Evolutionary conservation across 2,888 invertebrate species (phyloP), one percentile per base, ranked within the genome.

Genomic region (Zhuqinia jingwanae): DNA sequence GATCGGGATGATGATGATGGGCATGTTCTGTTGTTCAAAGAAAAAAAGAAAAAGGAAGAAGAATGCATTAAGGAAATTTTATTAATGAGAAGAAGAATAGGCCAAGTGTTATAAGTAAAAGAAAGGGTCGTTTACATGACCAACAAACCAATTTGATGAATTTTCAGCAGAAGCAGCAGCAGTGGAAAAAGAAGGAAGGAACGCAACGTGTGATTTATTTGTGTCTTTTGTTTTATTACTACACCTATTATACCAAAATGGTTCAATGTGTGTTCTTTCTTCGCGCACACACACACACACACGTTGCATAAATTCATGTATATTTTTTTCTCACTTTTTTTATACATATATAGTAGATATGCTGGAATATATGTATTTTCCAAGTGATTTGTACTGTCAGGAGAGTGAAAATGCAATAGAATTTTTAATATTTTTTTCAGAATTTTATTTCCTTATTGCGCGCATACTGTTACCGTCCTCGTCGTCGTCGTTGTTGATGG

Each of bases 41-140:
- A n/a, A n/a, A n/a, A n/a, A n/a, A n/a, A n/a, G n/a, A n/a, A n/a
- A n/a, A n/a, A n/a, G n/a, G n/a, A 53, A n/a, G 27, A 50, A n/a
- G n/a, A n/a, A 58, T 58, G 36, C 73, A 73, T 27, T 27, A 27
- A 73, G 22, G 73, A 73, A 73, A 63, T 25, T 73, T 73, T 73
- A 73, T 50, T 73, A 50, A 47, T 73, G 73, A 73, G 47, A 25
- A 50, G 30, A 53, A 53, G 50, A 27, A 53, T 68, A 27, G 30
- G 27, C 15, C 15, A 73, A 25, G 50, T 53, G 30, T 25, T 50
- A 27, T 50, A 27, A 73, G 73, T 27, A 73, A 11, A 17, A 22
- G 68, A 45, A 47, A 22, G 10, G 20, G 42, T 42, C 36, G 13
- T 22, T 42, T 70, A 22, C 20, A 47, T 58, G 13, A 58, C 58